Conservation (phyloP, 2,797 vertebrate genomes). For the Enteromius argenteus region DNA sequence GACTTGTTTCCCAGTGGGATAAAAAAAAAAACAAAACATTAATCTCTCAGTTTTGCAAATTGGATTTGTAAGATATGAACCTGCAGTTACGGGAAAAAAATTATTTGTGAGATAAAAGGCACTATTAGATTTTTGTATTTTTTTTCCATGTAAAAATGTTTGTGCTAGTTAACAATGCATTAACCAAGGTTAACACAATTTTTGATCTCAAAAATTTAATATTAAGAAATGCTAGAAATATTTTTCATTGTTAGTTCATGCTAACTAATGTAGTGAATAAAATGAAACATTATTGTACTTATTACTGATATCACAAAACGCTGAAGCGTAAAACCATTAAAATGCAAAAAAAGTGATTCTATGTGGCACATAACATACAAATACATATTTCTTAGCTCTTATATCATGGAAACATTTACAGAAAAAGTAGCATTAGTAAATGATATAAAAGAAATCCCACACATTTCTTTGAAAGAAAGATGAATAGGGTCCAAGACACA, state of each 20-base stretch:
- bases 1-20: neutral
- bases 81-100: too few species aligned
- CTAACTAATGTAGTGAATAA: neutral
- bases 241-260: neutral
- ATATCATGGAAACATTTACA: neutral
- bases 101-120: too few species aligned
- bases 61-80: neutral
- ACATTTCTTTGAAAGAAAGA: constrained; percentile 14
- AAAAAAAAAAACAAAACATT: neutral
- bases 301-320: neutral
- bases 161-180: neutral
- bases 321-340: neutral
- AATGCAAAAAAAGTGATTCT: neutral
- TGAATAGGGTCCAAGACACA: neutral
- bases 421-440: neutral
- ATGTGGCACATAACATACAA: neutral
- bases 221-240: neutral
- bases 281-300: neutral
- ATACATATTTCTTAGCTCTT: neutral
- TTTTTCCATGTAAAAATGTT: neutral
- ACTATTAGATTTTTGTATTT: too few species aligned
- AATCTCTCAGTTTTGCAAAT: neutral
- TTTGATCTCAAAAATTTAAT: neutral
- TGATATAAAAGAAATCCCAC: neutral
- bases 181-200: neutral